Base-by-base conservation (phyloP, 2,888 invertebrate genomes). In the Cephus pygmeus region DNA sequence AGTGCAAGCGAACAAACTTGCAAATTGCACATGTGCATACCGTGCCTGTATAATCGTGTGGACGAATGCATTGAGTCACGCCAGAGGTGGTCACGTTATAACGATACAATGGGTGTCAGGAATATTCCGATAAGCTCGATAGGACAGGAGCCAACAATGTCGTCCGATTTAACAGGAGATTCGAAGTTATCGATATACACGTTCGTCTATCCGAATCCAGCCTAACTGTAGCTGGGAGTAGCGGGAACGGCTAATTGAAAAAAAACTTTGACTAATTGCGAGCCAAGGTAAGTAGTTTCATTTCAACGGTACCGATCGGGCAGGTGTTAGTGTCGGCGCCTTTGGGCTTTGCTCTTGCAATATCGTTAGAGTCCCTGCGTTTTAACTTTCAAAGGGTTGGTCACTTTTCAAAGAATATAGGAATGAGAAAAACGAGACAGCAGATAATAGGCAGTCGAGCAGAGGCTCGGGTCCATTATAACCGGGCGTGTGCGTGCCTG, bases 371-470 rank as follows among this genome's bases (percentile, higher is more conserved):
- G 71, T 33, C 31, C 31, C 73, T 69, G 75, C 77, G 76, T 79
- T 79, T 82, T 82, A 81, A 75, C 79, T 79, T 76, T 82, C 79
- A 78, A 75, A 83, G 75, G 12, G 80, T 69, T 73, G 73, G 34
- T 73, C 71, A 34, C 78, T 73, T 75, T 81, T 81, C 77, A 76
- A 12, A 69, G 75, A 80, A 79, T 79, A 80, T 69, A 75, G 34
- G 73, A 80, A 78, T 78, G 76, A 77, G 76, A 79, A 69, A 40
- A 56, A 15, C 36, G n/a, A 33, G 23, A 69, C 71, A 69, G n/a
- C 4, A 23, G 40, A 56, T 56, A 56, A 56, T 56, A 33, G 30
- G 56, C 31, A 56, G 36, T 75, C 35, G 34, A 35, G 73, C 69
- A 34, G 78, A 74, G 73, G 71, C 56, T 56, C 34, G 30, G 71